Percentiles rank a stretch among this genome's conserved stretches.
Conservation (phyloP, 1,140 invertebrate genomes). For the Anastrepha obliqua region DNA sequence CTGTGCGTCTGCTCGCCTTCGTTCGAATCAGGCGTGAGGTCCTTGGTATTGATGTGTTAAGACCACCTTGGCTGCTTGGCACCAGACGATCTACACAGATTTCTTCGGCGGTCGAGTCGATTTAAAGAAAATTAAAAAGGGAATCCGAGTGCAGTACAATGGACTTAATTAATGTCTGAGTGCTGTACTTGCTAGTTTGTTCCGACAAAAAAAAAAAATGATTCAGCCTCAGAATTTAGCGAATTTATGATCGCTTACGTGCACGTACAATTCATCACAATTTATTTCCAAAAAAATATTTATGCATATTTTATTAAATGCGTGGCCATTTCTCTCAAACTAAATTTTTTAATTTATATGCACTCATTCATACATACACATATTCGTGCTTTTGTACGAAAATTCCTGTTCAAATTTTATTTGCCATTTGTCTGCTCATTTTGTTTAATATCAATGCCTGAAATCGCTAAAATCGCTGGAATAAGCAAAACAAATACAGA, state of each 20-base stretch:
- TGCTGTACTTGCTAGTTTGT: too few species aligned
- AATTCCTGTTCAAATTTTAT: conserved; percentile 20
- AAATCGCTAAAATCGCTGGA: too few species aligned
- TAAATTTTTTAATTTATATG: neutral
- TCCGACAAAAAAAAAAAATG: too few species aligned
- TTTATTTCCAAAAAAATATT: neutral
- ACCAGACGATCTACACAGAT: too few species aligned
- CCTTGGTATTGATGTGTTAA: too few species aligned
- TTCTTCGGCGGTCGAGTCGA: too few species aligned
- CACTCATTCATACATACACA: neutral
- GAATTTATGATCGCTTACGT: neutral
- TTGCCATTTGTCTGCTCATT: conserved; percentile 35
- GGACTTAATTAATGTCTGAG: too few species aligned
- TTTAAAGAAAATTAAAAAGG: too few species aligned
- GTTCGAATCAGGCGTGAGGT: too few species aligned
- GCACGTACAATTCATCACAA: neutral
- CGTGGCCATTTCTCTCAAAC: neutral
- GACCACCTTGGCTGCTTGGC: too few species aligned
- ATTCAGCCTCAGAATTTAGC: neutral
- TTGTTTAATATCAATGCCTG: conserved; percentile 1
- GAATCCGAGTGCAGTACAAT: too few species aligned
- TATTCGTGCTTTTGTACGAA: neutral
- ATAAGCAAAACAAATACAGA: neutral
- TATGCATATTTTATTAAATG: neutral
- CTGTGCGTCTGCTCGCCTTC: too few species aligned